These are phyloP conservation scores for Tachina grossa DNA, from an alignment of 2,888 invertebrate genomes.

Conservation along the genomic window DNA sequence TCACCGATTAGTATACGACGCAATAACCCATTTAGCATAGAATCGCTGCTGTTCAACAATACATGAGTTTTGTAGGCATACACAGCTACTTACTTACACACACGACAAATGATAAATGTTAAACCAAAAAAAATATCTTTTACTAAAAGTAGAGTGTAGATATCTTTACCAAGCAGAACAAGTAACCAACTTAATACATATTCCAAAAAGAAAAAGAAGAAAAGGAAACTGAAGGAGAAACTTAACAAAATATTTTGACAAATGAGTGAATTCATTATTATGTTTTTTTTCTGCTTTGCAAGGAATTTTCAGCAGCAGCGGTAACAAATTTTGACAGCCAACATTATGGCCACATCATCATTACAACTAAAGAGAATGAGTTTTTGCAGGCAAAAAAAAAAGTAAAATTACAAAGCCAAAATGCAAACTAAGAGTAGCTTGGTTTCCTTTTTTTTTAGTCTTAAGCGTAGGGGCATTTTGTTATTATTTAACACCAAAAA, in stretches of 20 bases:
- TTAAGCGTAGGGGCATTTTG: constrained; percentile 45
- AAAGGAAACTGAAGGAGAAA: constrained; percentile 4
- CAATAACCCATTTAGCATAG: constrained; percentile 94
- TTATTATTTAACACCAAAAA: constrained; percentile 61
- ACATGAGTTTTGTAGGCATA: constrained; percentile 77
- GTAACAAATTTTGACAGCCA: constrained; percentile 13
- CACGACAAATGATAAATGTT: constrained; percentile 32
- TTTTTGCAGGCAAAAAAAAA: background rate
- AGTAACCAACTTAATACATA: background rate
- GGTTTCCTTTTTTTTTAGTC: background rate
- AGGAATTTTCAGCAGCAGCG: constrained; percentile 2
- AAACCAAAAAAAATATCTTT: constrained; percentile 56
- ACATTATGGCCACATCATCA: constrained; percentile 19
- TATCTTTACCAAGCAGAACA: background rate
- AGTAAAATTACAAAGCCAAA: background rate
- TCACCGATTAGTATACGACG: constrained; percentile 86
- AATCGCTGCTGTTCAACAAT: constrained; percentile 89
- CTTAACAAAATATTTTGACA: constrained; percentile 15
- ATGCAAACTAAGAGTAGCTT: background rate
- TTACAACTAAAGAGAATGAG: constrained; percentile 25
- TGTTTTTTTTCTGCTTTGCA: constrained; percentile 10
- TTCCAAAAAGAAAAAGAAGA: background rate
- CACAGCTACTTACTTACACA: background rate
- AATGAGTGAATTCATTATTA: constrained; percentile 19
- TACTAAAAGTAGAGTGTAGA: constrained; percentile 5